Percentiles rank a stretch among this genome's conserved stretches.
These are phyloP conservation scores for Monochamus saltuarius DNA, from an alignment of 1,140 invertebrate genomes.

Conservation along the genomic window DNA sequence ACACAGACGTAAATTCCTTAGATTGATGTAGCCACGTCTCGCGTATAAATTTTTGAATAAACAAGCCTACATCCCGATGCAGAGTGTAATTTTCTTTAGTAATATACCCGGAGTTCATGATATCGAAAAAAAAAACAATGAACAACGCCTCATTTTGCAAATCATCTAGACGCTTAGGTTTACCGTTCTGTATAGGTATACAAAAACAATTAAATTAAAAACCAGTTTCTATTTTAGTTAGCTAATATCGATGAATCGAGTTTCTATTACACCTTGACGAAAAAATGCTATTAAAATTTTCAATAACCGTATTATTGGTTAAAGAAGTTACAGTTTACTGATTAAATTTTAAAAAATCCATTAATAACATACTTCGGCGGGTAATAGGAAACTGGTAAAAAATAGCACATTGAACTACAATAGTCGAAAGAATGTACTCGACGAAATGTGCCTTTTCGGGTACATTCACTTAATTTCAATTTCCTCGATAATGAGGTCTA, in stretches of 20 bases:
- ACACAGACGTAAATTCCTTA: too few species aligned
- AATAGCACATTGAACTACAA: too few species aligned
- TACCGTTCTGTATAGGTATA: conserved; percentile 1
- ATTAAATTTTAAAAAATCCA: conserved; percentile 16
- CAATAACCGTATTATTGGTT: conserved; percentile 13
- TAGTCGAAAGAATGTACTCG: too few species aligned
- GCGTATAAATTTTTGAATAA: too few species aligned
- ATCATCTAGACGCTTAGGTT: conserved; percentile 6
- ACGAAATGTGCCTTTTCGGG: too few species aligned
- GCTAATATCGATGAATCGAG: conserved; percentile 9
- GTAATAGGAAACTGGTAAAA: too few species aligned
- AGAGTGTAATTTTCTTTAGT: too few species aligned
- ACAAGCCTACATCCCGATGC: too few species aligned
- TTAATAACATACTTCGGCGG: not conserved
- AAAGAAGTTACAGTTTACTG: conserved; percentile 13
- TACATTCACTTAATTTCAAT: too few species aligned
- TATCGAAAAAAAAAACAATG: conserved; percentile 4
- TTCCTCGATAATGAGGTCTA: too few species aligned
- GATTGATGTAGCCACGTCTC: too few species aligned
- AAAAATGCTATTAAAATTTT: conserved; percentile 18
- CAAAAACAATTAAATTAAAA: conserved; percentile 19
- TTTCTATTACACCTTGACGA: conserved; percentile 8
- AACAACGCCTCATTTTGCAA: conserved; percentile 9
- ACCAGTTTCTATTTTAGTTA: conserved; percentile 13
- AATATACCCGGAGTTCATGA: not conserved